phyloP scores from a whole-genome alignment of 2,888 invertebrate genomes.

The Eristalis intricaria region DNA sequence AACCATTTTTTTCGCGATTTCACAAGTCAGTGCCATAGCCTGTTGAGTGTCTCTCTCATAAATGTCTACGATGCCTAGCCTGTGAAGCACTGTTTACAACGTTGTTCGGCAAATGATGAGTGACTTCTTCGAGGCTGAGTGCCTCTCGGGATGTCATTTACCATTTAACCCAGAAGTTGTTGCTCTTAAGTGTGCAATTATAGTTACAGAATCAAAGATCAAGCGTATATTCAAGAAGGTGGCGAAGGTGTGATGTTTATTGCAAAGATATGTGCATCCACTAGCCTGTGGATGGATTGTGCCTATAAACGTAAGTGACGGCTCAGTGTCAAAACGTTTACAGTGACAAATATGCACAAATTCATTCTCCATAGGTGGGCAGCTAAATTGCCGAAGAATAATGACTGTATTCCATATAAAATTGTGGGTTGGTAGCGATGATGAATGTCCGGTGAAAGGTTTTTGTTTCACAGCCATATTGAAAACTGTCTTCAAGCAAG shows the following conservation, averaged over 20 bases:
- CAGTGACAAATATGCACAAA: slow-evolving; percentile 35
- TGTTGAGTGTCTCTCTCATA: background rate
- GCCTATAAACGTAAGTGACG: slow-evolving; percentile 53
- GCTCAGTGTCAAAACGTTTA: slow-evolving; percentile 60
- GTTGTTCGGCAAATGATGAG: slow-evolving; percentile 8
- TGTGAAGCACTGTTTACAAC: slow-evolving; percentile 3
- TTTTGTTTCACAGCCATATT: background rate
- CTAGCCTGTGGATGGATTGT: slow-evolving; percentile 39
- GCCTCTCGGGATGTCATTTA: slow-evolving; percentile 20
- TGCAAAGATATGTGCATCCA: slow-evolving; percentile 22
- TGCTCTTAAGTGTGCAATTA: slow-evolving; percentile 46
- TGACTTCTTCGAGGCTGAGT: slow-evolving; percentile 14
- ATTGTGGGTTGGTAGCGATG: slow-evolving; percentile 2
- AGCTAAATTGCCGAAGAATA: slow-evolving; percentile 23
- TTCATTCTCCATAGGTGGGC: slow-evolving; percentile 33
- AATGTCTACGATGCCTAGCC: slow-evolving; percentile 16
- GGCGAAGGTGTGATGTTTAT: slow-evolving; percentile 52
- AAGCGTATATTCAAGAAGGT: slow-evolving; percentile 22
- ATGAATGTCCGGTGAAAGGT: slow-evolving; percentile 48
- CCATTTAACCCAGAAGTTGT: slow-evolving; percentile 43
- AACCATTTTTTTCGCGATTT: background rate
- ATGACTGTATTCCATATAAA: slow-evolving; percentile 35
- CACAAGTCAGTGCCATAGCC: slow-evolving; percentile 5
- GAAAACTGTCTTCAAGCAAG: no score
- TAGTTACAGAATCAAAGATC: slow-evolving; percentile 38